Evolutionary conservation across 2,113 vertebrate genomes (phyloP), one percentile per base, ranked within the genome.

Genomic region (Scomber colias): DNA sequence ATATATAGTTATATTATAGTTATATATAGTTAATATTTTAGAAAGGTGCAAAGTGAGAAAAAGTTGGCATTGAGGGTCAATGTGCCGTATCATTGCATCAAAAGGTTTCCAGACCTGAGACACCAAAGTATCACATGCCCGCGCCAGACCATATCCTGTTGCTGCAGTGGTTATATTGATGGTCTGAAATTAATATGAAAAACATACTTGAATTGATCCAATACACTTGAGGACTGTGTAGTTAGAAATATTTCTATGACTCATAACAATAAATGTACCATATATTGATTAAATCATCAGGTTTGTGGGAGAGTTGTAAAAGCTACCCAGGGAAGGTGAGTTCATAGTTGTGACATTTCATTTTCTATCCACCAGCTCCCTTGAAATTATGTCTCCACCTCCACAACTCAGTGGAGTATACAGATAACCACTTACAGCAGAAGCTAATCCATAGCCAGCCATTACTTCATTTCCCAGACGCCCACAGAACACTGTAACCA

Each of bases 401-500:
- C 49, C 24, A 53, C 13, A 53, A 19, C 2, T 40, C 49, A 14
- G 49, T 10, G 5, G 15, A 68, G n/a, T 13, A n/a, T 30, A 35
- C 10, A 67, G 55, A 71, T 3, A 15, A 53, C 3, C 19, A 95
- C 96, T 0, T 94, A 98, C 97, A 0, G 96, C 96, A 2, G 95
- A 95, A 0, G 97, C 97, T n/a, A 99, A 24, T 0, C 94, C 97
- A 68, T 97, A 97, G 0, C 96, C 95, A 0, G 97, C 97, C 85
- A 99, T 90, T 75, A 97, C 96, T 0, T 95, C 82, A 71, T 98
- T 98, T 54, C 96, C 97, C 92, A 98, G 89, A 81, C 96, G 97
- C 40, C 97, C 97, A 10, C 97, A 99, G 90, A 98, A 98, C 91
- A 98, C 95, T 1, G 97, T 97, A 83, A 96, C 95, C 78, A 97